These are phyloP conservation scores for Excalfactoria chinensis DNA, from an alignment of 2,113 vertebrate species.

Conservation along the genomic window DNA sequence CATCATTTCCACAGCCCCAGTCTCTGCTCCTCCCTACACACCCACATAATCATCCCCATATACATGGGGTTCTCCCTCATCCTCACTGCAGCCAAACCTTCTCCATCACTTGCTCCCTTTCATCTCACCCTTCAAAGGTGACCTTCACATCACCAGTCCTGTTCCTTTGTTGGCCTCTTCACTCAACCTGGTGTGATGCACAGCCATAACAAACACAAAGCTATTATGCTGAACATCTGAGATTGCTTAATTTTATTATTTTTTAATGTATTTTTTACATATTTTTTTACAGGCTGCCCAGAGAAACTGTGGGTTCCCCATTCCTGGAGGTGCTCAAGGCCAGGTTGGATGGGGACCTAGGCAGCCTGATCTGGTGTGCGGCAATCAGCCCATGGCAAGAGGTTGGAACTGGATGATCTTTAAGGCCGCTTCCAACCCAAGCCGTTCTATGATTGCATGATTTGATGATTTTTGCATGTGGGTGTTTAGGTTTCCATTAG, in stretches of 20 bases:
- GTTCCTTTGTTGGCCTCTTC: background rate
- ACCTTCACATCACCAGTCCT: background rate
- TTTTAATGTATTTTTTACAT: background rate
- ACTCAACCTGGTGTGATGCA: background rate
- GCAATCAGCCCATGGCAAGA: background rate
- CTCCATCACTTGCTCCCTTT: background rate
- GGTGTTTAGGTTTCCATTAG: background rate
- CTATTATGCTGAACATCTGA: rapidly evolving
- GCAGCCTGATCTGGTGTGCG: background rate
- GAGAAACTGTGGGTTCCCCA: background rate
- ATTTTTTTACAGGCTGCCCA: background rate
- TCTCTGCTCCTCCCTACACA: background rate
- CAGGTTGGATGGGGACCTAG: background rate
- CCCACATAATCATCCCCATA: rapidly evolving
- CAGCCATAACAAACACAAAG: background rate
- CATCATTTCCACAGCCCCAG: background rate
- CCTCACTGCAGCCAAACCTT: background rate
- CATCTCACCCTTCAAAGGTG: background rate
- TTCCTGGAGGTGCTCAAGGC: background rate
- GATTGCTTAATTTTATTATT: background rate
- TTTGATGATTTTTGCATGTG: background rate
- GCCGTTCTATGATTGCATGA: background rate
- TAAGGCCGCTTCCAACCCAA: background rate
- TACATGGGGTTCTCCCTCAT: background rate
- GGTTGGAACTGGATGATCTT: background rate